Evolutionary conservation across 2,888 invertebrate species (phyloP).

Genomic region (Cheilosia vernalis): DNA sequence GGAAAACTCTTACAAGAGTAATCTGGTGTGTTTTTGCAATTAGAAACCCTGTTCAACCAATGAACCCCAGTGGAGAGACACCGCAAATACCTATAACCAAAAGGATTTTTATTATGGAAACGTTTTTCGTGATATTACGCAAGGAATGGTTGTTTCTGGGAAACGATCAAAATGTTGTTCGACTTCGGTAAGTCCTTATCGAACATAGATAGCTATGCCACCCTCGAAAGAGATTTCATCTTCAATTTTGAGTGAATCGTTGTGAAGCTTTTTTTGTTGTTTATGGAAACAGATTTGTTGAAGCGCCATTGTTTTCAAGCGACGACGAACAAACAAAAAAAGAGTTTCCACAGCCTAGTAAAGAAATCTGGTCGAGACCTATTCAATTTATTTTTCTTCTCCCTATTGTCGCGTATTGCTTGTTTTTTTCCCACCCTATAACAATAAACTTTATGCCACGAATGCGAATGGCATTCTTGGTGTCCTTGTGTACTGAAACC

Average conservation of each 20-base stretch:
- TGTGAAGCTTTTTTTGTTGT: too few relatives aligned
- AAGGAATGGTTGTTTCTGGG: too few relatives aligned
- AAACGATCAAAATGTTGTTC: too few relatives aligned
- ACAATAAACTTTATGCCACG: conserved; percentile 57
- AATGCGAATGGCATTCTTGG: conserved; percentile 58
- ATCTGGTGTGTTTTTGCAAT: background rate
- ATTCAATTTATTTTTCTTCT: conserved; percentile 51
- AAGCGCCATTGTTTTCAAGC: background rate
- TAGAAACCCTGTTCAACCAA: background rate
- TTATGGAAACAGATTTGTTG: too few relatives aligned
- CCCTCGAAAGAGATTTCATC: too few relatives aligned
- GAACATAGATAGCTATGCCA: too few relatives aligned
- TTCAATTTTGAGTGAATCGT: too few relatives aligned
- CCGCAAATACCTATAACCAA: too few relatives aligned
- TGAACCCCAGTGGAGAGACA: too few relatives aligned
- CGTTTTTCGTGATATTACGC: too few relatives aligned
- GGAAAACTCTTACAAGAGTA: conserved; percentile 6
- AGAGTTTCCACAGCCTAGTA: background rate
- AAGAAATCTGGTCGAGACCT: conserved; percentile 17
- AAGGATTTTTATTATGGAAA: too few relatives aligned
- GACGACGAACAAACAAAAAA: background rate
- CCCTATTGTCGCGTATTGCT: conserved; percentile 22
- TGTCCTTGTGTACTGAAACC: conserved; percentile 7
- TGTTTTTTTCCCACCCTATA: conserved; percentile 1
- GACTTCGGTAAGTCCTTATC: too few relatives aligned